Percentiles rank a stretch among this genome's conserved stretches.
Conservation (phyloP, 2,113 vertebrate species). For the Atrichornis clamosus region DNA sequence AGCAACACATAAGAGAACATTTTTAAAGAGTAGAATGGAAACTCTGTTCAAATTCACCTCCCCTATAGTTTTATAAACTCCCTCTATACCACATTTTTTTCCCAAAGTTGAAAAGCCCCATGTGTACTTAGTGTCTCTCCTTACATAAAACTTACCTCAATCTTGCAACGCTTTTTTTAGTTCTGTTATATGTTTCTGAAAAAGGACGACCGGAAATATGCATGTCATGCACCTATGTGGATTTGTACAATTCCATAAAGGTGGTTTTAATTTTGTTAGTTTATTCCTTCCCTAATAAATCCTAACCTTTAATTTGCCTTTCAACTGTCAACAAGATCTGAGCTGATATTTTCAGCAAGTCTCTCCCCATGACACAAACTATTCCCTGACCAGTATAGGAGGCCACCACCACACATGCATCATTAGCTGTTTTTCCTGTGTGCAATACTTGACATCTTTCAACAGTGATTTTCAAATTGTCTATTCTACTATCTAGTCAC, state of each 20-base stretch:
- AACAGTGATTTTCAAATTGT: not conserved
- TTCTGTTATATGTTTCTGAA: not conserved
- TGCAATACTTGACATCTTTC: not conserved
- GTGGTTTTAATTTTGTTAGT: not conserved
- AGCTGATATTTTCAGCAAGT: not conserved
- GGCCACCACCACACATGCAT: not conserved
- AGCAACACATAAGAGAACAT: not conserved
- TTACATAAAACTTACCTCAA: not conserved
- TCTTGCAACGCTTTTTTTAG: not conserved
- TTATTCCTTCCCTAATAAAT: constrained; percentile 12
- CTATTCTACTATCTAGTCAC: not conserved
- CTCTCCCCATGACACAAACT: not conserved
- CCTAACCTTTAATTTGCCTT: not conserved
- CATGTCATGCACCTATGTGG: not conserved
- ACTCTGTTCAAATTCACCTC: not conserved
- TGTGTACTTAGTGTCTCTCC: not conserved
- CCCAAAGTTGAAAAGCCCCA: not conserved
- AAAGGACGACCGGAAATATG: not conserved
- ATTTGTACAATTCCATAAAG: not conserved
- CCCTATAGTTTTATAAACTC: not conserved
- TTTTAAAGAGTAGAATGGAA: not conserved
- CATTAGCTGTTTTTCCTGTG: not conserved
- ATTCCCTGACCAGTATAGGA: not conserved
- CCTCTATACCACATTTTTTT: not conserved
- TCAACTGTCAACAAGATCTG: not conserved